These are phyloP conservation scores for Stenolophus ochropezus DNA, from an alignment of 2,888 invertebrate genomes.

Conservation along the genomic window DNA sequence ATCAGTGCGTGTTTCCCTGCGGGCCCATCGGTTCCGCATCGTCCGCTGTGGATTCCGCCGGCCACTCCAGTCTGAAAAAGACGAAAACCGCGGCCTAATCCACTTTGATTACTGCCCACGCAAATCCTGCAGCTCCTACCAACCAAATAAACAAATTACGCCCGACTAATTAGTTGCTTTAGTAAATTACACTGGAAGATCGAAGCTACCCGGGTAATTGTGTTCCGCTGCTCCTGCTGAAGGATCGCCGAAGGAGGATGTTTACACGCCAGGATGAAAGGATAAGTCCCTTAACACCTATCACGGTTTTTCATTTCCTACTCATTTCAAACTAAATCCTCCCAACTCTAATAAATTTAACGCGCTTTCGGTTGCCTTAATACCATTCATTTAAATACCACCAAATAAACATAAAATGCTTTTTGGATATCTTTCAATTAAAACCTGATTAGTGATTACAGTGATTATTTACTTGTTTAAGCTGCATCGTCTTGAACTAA, in stretches of 20 bases:
- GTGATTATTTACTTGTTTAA: too few relatives aligned
- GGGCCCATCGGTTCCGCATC: conserved; percentile 49
- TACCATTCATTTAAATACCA: too few relatives aligned
- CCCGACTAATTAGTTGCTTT: conserved; percentile 54
- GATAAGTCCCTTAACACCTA: conserved; percentile 16
- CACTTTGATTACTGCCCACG: conserved; percentile 49
- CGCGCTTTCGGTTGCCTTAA: too few relatives aligned
- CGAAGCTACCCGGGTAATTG: conserved; percentile 34
- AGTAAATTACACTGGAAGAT: conserved; percentile 54
- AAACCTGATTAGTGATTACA: too few relatives aligned
- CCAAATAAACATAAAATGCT: too few relatives aligned
- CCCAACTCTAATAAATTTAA: background rate
- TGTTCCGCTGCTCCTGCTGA: conserved; percentile 31
- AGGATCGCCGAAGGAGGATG: conserved; percentile 23
- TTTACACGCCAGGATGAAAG: background rate
- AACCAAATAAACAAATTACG: conserved; percentile 55
- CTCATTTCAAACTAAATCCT: background rate
- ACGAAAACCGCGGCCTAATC: conserved; percentile 49
- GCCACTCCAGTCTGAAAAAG: conserved; percentile 24
- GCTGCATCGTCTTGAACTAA: too few relatives aligned
- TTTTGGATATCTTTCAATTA: too few relatives aligned
- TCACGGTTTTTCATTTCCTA: background rate
- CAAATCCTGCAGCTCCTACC: conserved; percentile 41
- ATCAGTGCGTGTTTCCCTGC: conserved; percentile 1
- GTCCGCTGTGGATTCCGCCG: background rate